Evolutionary conservation across 2,797 vertebrate genomes (phyloP).

Genomic region (Rhinatrema bivittatum): DNA sequence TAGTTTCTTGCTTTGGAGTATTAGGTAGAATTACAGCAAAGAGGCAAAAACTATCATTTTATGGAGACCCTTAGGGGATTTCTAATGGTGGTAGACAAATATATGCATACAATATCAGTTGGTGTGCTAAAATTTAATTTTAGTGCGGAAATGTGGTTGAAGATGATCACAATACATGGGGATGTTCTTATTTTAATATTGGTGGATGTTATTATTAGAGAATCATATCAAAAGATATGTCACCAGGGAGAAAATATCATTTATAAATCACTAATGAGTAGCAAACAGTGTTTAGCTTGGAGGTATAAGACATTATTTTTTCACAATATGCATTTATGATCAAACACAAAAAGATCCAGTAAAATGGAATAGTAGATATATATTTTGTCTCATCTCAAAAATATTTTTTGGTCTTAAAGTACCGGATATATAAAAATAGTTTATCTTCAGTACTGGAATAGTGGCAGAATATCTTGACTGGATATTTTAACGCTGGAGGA

Average conservation of each 20-base stretch:
- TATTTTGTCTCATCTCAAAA: conserved; percentile 50
- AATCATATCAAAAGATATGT: conserved; percentile 96
- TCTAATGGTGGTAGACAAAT: conserved; percentile 75
- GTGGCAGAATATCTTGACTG: too few species aligned
- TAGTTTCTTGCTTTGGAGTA: conserved; percentile 73
- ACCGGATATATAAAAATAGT: too few species aligned
- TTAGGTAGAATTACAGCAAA: conserved; percentile 74
- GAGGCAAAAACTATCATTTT: conserved; percentile 74
- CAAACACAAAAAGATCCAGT: conserved; percentile 62
- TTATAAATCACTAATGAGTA: conserved; percentile 98
- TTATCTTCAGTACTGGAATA: too few species aligned
- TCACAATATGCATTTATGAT: conserved; percentile 75
- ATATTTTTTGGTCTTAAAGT: too few species aligned
- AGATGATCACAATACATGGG: conserved; percentile 79
- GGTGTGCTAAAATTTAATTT: conserved; percentile 76
- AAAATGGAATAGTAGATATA: conserved; percentile 39
- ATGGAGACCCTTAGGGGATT: conserved; percentile 77
- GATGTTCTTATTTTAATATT: conserved; percentile 93
- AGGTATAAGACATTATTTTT: conserved; percentile 72
- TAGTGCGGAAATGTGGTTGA: conserved; percentile 74
- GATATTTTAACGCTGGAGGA: too few species aligned
- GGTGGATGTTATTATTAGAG: conserved; percentile 94
- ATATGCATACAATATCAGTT: conserved; percentile 74
- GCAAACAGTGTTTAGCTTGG: conserved; percentile 91
- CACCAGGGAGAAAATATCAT: conserved; percentile 99